Conservation (phyloP, 1,140 invertebrate genomes). For the Drosophila paulistorum region DNA sequence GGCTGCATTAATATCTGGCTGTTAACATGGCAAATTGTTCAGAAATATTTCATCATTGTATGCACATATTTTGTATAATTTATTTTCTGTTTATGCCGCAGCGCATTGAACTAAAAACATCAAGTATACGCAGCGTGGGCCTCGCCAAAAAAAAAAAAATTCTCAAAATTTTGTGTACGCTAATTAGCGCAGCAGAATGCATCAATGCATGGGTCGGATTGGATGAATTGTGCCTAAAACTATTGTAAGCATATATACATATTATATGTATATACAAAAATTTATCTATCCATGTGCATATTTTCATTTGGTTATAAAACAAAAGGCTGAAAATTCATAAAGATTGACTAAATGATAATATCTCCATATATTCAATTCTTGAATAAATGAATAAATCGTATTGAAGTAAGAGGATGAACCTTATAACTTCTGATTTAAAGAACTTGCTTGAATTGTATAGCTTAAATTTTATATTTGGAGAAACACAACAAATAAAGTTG, state of each 20-base stretch:
- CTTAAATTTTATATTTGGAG: too few species aligned
- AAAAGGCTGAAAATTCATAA: background rate
- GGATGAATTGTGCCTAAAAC: background rate
- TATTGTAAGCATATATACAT: constrained; percentile 7
- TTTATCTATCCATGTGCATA: background rate
- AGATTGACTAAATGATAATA: background rate
- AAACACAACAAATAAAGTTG: too few species aligned
- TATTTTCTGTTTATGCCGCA: constrained; percentile 15
- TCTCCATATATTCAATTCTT: too few species aligned
- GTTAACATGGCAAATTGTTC: constrained; percentile 49
- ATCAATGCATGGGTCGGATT: constrained; percentile 8
- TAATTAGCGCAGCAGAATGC: constrained; percentile 25
- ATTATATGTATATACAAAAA: background rate
- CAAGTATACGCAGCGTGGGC: constrained; percentile 62
- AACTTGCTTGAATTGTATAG: too few species aligned
- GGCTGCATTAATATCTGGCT: constrained; percentile 33
- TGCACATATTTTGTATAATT: constrained; percentile 16
- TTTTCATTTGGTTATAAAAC: background rate
- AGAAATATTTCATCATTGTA: constrained; percentile 43
- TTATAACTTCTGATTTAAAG: too few species aligned
- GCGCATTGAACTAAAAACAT: constrained; percentile 37
- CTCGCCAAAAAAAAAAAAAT: constrained; percentile 29
- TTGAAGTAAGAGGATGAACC: too few species aligned
- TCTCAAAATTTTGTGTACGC: constrained; percentile 31
- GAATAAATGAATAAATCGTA: too few species aligned